Conservation (phyloP, 1,140 invertebrate species). For the Monochamus saltuarius region DNA sequence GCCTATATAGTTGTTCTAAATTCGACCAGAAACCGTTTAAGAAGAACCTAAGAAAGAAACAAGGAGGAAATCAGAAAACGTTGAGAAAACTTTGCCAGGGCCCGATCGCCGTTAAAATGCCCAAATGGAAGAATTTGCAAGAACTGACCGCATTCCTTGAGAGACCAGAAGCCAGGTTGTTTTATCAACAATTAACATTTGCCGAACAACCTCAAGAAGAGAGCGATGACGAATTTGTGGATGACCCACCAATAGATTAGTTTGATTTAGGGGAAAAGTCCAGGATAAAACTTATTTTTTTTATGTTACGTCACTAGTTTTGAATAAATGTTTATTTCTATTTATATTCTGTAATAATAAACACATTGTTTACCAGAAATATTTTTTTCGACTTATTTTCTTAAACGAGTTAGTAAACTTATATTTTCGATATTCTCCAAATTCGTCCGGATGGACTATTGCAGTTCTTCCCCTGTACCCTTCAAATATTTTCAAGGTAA, state of each 20-base stretch:
- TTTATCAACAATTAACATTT: conserved; percentile 15
- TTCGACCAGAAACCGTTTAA: conserved; percentile 7
- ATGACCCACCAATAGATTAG: conserved; percentile 18
- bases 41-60: conserved; percentile 17
- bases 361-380: conserved; percentile 6
- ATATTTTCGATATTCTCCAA: too few species aligned
- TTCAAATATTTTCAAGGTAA: too few species aligned
- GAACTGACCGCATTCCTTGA: conserved; percentile 18
- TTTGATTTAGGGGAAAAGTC: conserved; percentile 17
- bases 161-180: conserved; percentile 16
- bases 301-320: conserved; percentile 6
- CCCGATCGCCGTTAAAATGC: conserved; percentile 11
- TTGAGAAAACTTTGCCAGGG: conserved; percentile 17
- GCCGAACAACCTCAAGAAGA: conserved; percentile 16
- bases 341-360: background rate
- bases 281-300: background rate
- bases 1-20: background rate
- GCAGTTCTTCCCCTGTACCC: too few species aligned
- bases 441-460: too few species aligned
- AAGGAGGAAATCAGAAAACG: conserved; percentile 9
- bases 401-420: too few species aligned
- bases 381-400: background rate
- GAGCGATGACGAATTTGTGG: conserved; percentile 20
- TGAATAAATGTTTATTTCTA: conserved; percentile 3
- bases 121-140: conserved; percentile 22